phyloP scores from a whole-genome alignment of 2,888 invertebrate genomes.

The Drosophila cognata region DNA sequence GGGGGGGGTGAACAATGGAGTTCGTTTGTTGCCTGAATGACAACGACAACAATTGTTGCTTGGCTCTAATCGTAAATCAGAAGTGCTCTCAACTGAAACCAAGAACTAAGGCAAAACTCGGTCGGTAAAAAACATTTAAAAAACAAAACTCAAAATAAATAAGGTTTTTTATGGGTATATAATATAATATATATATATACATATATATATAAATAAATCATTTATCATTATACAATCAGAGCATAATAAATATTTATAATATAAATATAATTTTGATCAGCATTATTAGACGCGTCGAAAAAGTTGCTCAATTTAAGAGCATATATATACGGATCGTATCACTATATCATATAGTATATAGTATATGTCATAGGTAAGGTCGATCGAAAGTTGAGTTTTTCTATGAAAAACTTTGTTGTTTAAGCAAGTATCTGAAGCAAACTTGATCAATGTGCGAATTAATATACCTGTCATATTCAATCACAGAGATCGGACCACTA shows the following conservation, averaged over 20 bases:
- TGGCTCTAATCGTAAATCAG: constrained; percentile 71
- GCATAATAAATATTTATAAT: not conserved
- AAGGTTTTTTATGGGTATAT: not conserved
- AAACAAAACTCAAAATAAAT: constrained; percentile 18
- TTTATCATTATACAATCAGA: not conserved
- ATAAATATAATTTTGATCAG: not conserved
- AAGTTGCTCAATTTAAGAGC: not conserved
- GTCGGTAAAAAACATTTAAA: constrained; percentile 14
- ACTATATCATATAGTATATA: not conserved
- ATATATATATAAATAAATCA: no score
- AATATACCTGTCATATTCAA: not conserved
- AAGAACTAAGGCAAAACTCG: constrained; percentile 49
- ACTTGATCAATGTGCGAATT: not conserved
- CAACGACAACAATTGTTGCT: constrained; percentile 52
- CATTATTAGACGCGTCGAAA: not conserved
- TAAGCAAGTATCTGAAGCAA: not conserved
- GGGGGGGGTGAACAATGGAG: constrained; percentile 51
- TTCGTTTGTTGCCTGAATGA: constrained; percentile 51
- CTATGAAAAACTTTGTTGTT: not conserved
- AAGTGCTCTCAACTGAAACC: constrained; percentile 70
- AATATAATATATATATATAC: no score
- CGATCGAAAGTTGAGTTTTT: not conserved
- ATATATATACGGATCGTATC: not conserved
- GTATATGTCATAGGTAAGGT: not conserved
- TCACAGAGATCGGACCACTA: not conserved